A percentile compares a stretch with the other conserved stretches of the same genome.
Evolutionary conservation across 1,140 invertebrate species (phyloP).

Genomic region (Drosophila nikananu): DNA sequence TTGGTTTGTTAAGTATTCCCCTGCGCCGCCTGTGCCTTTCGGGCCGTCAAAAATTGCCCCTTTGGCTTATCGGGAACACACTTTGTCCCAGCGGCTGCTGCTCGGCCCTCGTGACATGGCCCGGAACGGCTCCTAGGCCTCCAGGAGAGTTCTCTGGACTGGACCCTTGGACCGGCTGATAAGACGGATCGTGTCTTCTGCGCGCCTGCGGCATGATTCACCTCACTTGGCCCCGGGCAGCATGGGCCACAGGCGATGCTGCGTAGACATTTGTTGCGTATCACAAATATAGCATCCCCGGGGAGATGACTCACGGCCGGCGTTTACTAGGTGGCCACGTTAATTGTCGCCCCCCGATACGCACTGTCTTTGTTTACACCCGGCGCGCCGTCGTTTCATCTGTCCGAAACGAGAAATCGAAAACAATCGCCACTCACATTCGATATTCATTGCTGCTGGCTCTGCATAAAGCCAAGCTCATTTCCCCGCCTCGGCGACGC

Average conservation of each 20-base stretch:
- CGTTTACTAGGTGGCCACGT: conserved; percentile 66
- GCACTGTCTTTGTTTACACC: conserved; percentile 57
- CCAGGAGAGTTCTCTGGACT: conserved; percentile 37
- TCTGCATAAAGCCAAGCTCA: conserved; percentile 54
- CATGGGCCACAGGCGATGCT: conserved; percentile 59
- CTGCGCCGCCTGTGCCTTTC: conserved; percentile 12
- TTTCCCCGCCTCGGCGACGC: background rate
- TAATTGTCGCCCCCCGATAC: conserved; percentile 56
- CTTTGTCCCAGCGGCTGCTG: conserved; percentile 61
- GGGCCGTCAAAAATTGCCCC: conserved; percentile 60
- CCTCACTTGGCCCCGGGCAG: conserved; percentile 43
- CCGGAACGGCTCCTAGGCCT: conserved; percentile 44
- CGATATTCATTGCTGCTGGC: conserved; percentile 56
- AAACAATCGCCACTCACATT: conserved; percentile 30
- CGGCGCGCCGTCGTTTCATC: conserved; percentile 63
- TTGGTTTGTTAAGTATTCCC: conserved; percentile 82
- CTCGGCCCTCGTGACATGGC: conserved; percentile 41
- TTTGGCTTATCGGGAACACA: conserved; percentile 73
- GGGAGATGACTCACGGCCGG: conserved; percentile 40
- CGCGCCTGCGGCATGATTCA: conserved; percentile 69
- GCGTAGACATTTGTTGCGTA: conserved; percentile 8
- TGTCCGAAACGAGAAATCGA: conserved; percentile 48
- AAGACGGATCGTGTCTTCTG: conserved; percentile 58
- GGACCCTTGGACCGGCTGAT: conserved; percentile 51
- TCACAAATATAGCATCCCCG: conserved; percentile 24